Evolutionary conservation across 2,888 invertebrate genomes (phyloP), one percentile per base, ranked within the genome.

Genomic region (Aleiodes testaceus): DNA sequence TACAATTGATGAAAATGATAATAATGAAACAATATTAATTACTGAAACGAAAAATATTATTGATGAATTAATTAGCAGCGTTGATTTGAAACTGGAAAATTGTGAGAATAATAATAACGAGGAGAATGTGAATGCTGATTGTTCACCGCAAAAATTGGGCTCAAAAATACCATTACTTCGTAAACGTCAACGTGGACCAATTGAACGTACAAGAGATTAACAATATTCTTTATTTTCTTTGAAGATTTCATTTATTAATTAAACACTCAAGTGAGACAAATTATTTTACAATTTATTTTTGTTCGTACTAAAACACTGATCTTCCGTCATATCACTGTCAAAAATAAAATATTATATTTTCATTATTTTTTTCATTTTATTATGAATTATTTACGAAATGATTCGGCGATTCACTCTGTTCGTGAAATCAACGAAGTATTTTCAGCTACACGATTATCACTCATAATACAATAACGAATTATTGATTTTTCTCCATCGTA

Each of bases 181-280:
- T 16, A 61, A 47, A 61, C 50, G 61, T 9, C 59, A 68, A 26
- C 55, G 55, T 22, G 20, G 14, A 66, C n/a, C 47, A 16, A 49
- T 64, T 47, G 16, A 47, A 16, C n/a, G 30, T 42, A 45, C 44
- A 22, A 49, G 22, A 59, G 11, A 64, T 53, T 50, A 12, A 45
- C 0, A 26, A 26, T n/a, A 26, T 26, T 26, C 26, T 26, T 55
- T 30, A 61, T 14, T 22, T 14, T n/a, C 26, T 30, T 67, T 11
- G 20, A 66, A 66, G 55, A 52, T 79, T 79, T 77, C 78, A 74
- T 75, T 50, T 30, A 72, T 65, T 59, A 52, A 42, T 69, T 70
- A 75, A 72, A 77, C 64, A 76, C n/a, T 50, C 66, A 69, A 74
- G 18, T 52, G 14, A 26, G 36, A 47, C 64, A 67, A 36, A 76